A percentile compares a stretch with the other conserved stretches of the same genome.
phyloP scores from a whole-genome alignment of 2,888 invertebrate genomes.

The Eupeodes latifasciatus region DNA sequence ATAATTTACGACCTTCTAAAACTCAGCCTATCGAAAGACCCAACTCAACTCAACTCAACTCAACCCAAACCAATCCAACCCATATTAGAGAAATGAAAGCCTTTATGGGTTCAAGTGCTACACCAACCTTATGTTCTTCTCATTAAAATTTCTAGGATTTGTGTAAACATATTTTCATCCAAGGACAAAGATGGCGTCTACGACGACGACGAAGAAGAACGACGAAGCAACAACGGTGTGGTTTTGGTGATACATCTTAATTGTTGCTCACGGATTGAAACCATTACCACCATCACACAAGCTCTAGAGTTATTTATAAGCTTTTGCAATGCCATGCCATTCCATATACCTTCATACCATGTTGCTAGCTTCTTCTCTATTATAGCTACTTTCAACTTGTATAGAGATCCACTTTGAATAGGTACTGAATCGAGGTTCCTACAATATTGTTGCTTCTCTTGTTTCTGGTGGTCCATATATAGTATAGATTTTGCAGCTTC shows the following conservation, averaged over 20 bases:
- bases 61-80: too few species aligned
- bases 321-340: conserved; percentile 23
- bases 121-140: conserved; percentile 23
- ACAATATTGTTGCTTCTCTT: conserved; percentile 22
- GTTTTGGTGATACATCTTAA: conserved; percentile 48
- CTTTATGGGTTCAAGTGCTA: conserved; percentile 5
- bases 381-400: conserved; percentile 16
- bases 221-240: conserved; percentile 28
- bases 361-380: not conserved
- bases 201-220: not conserved
- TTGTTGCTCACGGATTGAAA: conserved; percentile 56
- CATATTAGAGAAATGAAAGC: not conserved
- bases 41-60: not conserved
- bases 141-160: conserved; percentile 70
- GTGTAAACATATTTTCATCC: conserved; percentile 69
- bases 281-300: conserved; percentile 55
- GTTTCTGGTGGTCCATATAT: not conserved
- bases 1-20: conserved; percentile 60
- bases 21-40: conserved; percentile 2
- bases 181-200: conserved; percentile 33
- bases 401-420: conserved; percentile 8
- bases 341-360: not conserved
- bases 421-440: conserved; percentile 5
- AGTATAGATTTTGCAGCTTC: not conserved
- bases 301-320: conserved; percentile 62